Evolutionary conservation across 2,113 vertebrate genomes (phyloP), one percentile per base, ranked within the genome.

Genomic region (Phoenicopterus ruber): DNA sequence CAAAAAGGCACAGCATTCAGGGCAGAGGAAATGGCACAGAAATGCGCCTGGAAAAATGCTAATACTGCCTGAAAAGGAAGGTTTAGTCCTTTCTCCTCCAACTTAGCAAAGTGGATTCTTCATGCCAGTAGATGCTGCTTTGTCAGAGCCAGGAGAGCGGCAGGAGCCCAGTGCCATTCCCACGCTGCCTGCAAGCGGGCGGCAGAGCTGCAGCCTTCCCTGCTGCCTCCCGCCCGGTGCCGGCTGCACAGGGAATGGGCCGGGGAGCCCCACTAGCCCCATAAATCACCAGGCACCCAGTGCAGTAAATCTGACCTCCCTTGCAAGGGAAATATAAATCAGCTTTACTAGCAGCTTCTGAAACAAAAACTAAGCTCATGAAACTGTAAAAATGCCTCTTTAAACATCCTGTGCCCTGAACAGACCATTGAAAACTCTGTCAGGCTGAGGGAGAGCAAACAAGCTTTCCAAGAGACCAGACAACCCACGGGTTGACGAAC

Each of bases 341-440:
- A 94, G 67, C 76, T 96, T 96, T 94, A 93, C 80, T 78, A 94
- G 88, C 92, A 91, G 90, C 82, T 96, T 92, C 96, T 95, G 95
- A 96, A 96, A 93, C 80, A 86, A 93, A 90, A 88, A 25, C 59
- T 65, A 67, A 92, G 62, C 80, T 95, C 10, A 3, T 28, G 22
- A 65, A 92, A 89, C 86, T 72, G 83, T 94, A 94, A 93, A 92
- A 94, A 92, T 32, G 69, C 38, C 88, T 96, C 88, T 92, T 94
- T 79, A 96, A 94, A 94, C 67, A 92, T 83, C 80, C 86, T 72
- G 83, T 88, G 82, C 57, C 52, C 52, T 0, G 0, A 89, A 79
- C 58, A 95, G 58, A 71, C 58, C 78, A 69, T 0, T 81, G 73
- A 94, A 91, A 94, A 52, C 17, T 52, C 57, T 0, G 1, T 76